phyloP scores from a whole-genome alignment of 2,888 invertebrate genomes.

The Spodoptera exigua region DNA sequence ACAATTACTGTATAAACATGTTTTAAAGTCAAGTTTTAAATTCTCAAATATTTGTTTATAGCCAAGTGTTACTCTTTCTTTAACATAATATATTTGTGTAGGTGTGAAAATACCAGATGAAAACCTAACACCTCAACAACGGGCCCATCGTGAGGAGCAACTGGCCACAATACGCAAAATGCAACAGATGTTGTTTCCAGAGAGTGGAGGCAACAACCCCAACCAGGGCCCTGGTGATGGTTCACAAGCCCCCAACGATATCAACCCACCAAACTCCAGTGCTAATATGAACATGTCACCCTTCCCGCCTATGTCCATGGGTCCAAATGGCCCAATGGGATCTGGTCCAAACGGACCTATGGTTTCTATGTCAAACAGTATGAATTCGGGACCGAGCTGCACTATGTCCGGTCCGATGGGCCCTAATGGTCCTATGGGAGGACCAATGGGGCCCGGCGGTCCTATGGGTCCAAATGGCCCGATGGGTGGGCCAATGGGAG shows the following conservation, averaged over 20 bases:
- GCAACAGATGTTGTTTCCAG: conserved; percentile 97
- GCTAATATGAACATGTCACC: conserved; percentile 82
- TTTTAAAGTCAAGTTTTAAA: neutral
- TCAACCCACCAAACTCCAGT: conserved; percentile 80
- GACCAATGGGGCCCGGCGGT: conserved; percentile 75
- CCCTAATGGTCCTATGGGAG: conserved; percentile 73
- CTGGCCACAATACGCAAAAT: conserved; percentile 97
- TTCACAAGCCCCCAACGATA: conserved; percentile 76
- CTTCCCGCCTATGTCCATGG: conserved; percentile 83
- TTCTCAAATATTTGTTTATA: too few relatives aligned
- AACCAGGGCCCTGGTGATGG: conserved; percentile 74
- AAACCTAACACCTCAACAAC: conserved; percentile 98
- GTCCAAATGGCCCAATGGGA: conserved; percentile 82
- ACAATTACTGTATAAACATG: conserved; percentile 1
- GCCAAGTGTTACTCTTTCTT: too few relatives aligned
- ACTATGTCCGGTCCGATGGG: conserved; percentile 86
- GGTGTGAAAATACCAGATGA: conserved; percentile 98
- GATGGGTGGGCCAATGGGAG: conserved; percentile 78
- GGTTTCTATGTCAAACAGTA: conserved; percentile 84
- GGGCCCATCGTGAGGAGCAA: conserved; percentile 97
- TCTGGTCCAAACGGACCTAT: conserved; percentile 84
- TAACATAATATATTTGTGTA: conserved; percentile 54
- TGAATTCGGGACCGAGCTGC: conserved; percentile 84
- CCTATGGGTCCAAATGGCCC: conserved; percentile 76
- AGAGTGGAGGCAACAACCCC: conserved; percentile 87